phyloP scores from a whole-genome alignment of 1,140 invertebrate genomes.

The Apis laboriosa region DNA sequence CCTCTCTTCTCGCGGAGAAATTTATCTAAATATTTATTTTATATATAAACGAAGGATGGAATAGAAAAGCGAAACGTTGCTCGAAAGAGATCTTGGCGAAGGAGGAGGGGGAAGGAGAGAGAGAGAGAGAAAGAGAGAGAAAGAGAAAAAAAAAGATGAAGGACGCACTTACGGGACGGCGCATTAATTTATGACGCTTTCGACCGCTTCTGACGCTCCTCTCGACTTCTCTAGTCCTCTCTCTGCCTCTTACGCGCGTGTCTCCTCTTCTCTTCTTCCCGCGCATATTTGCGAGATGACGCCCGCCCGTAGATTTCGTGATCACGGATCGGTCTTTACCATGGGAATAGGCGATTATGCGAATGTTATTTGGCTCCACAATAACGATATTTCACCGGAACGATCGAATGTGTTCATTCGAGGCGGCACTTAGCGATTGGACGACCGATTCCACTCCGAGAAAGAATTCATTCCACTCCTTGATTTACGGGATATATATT shows the following conservation, averaged over 20 bases:
- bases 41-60: not conserved
- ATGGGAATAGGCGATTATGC: constrained; percentile 37
- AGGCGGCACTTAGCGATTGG: constrained; percentile 9
- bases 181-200: constrained; percentile 68
- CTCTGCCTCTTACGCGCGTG: not conserved
- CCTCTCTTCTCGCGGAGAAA: not conserved
- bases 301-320: constrained; percentile 33
- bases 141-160: not conserved
- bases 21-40: constrained; percentile 47
- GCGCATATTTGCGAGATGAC: constrained; percentile 55
- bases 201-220: constrained; percentile 51
- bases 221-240: not conserved
- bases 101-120: not conserved
- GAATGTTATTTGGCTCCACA: constrained; percentile 17
- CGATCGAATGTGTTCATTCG: constrained; percentile 39
- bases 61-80: not conserved
- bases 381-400: constrained; percentile 44
- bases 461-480: constrained; percentile 1
- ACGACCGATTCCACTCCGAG: not conserved
- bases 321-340: constrained; percentile 22
- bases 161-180: constrained; percentile 42
- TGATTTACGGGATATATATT: constrained; percentile 28
- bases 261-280: not conserved
- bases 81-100: constrained; percentile 15
- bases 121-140: not conserved